Percentiles rank a stretch among this genome's conserved stretches.
These are phyloP conservation scores for Chelonus formosanus DNA, from an alignment of 2,888 invertebrate species.

Conservation along the genomic window DNA sequence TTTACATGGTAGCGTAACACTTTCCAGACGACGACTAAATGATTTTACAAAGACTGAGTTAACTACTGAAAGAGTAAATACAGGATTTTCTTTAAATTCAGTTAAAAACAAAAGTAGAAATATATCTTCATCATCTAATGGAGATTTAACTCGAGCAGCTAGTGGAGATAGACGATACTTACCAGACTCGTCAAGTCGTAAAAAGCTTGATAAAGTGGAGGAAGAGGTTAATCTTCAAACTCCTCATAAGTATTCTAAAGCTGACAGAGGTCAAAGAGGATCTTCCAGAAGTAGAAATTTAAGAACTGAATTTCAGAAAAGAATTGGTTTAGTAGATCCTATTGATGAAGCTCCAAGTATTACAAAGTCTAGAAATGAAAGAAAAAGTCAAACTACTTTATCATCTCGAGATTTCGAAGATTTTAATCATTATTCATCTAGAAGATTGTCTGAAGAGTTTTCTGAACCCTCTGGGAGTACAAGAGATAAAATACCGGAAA, in stretches of 20 bases:
- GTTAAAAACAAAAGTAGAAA: background rate
- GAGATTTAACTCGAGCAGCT: slow-evolving; percentile 23
- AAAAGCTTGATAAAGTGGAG: slow-evolving; percentile 4
- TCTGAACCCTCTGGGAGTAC: background rate
- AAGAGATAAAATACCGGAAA: slow-evolving; percentile 19
- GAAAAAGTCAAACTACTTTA: slow-evolving; percentile 51
- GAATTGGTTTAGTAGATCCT: slow-evolving; percentile 39
- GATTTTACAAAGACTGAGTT: slow-evolving; percentile 30
- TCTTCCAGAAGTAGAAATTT: slow-evolving; percentile 17
- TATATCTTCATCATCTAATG: background rate
- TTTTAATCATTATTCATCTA: slow-evolving; percentile 37
- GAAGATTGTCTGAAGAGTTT: slow-evolving; percentile 20
- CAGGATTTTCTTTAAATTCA: slow-evolving; percentile 8
- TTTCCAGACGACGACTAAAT: slow-evolving; percentile 24
- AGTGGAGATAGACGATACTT: slow-evolving; percentile 32
- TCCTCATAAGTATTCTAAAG: slow-evolving; percentile 11
- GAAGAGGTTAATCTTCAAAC: slow-evolving; percentile 8
- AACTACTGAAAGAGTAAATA: slow-evolving; percentile 12
- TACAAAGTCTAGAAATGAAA: slow-evolving; percentile 51
- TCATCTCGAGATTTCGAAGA: slow-evolving; percentile 43
- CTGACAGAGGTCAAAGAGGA: slow-evolving; percentile 14
- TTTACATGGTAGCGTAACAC: slow-evolving; percentile 29
- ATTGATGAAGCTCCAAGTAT: slow-evolving; percentile 39
- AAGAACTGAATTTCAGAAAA: slow-evolving; percentile 10
- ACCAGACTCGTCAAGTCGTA: slow-evolving; percentile 25